A percentile compares a stretch with the other conserved stretches of the same genome.
These are phyloP conservation scores for Sepiola atlantica DNA, from an alignment of 2,888 invertebrate species.

Conservation along the genomic window DNA sequence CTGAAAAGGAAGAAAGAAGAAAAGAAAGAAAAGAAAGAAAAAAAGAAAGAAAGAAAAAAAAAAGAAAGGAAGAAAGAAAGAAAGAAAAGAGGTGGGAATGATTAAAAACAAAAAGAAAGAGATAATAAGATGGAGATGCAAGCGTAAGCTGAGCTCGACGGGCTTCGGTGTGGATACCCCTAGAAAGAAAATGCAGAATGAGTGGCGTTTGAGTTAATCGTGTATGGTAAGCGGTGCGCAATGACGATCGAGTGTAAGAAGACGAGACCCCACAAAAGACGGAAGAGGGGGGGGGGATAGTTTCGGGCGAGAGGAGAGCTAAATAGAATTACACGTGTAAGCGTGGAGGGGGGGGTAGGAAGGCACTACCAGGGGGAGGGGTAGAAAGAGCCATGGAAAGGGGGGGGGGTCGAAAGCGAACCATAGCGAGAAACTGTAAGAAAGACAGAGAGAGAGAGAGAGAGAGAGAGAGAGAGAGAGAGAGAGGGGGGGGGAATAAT, in stretches of 20 bases:
- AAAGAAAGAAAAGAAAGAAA: no score
- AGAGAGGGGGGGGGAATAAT: no score
- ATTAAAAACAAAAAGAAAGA: no score
- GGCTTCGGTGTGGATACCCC: neutral
- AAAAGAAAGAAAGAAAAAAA: neutral
- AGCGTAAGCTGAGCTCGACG: neutral
- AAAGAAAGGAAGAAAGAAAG: neutral
- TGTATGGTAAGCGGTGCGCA: slow-evolving; percentile 17
- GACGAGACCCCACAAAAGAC: neutral
- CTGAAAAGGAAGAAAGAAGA: no score
- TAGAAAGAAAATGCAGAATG: neutral
- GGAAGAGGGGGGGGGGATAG: neutral
- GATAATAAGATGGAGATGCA: no score
- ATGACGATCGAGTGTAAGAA: neutral
- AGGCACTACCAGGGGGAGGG: no score
- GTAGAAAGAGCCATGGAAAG: neutral
- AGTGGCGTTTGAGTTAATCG: neutral
- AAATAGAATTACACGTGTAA: no score
- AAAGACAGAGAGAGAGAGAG: neutral
- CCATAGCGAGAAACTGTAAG: no score
- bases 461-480: no score
- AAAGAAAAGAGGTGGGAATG: no score
- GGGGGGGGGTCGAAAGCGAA: no score
- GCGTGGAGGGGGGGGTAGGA: no score
- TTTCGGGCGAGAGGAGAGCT: neutral